phyloP scores from a whole-genome alignment of 2,888 invertebrate genomes.

The Vesta saturnalis region DNA sequence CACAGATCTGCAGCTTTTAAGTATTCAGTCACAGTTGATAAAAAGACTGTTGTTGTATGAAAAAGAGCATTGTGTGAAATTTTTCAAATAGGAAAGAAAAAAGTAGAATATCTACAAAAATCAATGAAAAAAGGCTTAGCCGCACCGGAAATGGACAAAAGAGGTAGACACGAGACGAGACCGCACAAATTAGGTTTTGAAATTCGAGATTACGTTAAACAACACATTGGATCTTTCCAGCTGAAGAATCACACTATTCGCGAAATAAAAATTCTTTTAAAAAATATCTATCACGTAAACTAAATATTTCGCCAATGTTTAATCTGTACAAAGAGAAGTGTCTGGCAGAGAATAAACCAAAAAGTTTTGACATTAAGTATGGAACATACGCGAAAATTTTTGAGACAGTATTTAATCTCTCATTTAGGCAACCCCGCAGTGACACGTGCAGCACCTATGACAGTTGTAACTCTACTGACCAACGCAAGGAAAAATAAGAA shows the following conservation, averaged over 20 bases:
- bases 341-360: too few species aligned
- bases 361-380: too few species aligned
- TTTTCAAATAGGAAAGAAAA: conserved; percentile 4
- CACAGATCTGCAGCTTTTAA: conserved; percentile 1
- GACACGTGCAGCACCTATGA: too few species aligned
- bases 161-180: background rate
- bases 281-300: conserved; percentile 5
- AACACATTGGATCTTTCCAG: background rate
- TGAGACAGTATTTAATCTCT: too few species aligned
- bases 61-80: background rate
- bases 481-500: too few species aligned
- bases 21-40: background rate
- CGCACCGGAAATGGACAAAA: background rate
- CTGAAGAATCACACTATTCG: background rate
- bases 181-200: conserved; percentile 1
- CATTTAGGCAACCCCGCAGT: too few species aligned
- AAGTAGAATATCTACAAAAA: background rate
- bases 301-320: background rate
- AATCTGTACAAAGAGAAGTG: background rate
- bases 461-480: too few species aligned
- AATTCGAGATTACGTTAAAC: too few species aligned
- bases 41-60: background rate
- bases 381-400: too few species aligned
- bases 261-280: background rate
- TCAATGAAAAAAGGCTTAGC: background rate